Percentiles rank a stretch among this genome's conserved stretches.
Conservation (phyloP, 2,888 invertebrate genomes). For the Cepaea hortensis region DNA sequence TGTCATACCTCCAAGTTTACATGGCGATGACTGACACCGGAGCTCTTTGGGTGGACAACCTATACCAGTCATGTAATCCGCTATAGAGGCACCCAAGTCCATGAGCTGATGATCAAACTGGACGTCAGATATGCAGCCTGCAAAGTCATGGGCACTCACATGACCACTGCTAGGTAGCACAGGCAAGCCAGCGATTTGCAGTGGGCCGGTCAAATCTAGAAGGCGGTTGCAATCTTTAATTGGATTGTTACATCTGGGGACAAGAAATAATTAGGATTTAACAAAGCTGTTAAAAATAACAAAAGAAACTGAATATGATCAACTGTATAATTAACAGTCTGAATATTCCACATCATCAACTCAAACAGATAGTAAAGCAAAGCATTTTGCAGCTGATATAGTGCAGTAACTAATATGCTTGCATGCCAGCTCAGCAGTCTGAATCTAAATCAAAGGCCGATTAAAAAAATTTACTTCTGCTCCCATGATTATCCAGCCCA, state of each 20-base stretch:
- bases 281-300: background rate
- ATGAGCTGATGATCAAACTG: conserved; percentile 89
- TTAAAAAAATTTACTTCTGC: no score
- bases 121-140: conserved; percentile 93
- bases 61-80: conserved; percentile 80
- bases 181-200: conserved; percentile 94
- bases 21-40: conserved; percentile 89
- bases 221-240: conserved; percentile 82
- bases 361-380: no score
- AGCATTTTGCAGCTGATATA: no score
- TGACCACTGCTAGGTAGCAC: conserved; percentile 63
- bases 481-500: no score
- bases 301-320: background rate
- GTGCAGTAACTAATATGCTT: no score
- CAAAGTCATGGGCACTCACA: conserved; percentile 81
- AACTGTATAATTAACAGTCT: no score
- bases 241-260: conserved; percentile 76
- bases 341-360: no score
- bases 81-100: conserved; percentile 83
- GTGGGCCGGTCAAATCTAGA: conserved; percentile 91
- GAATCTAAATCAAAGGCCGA: no score
- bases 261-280: background rate
- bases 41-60: conserved; percentile 91
- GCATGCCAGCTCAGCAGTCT: no score
- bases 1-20: conserved; percentile 86